phyloP scores from a whole-genome alignment of 2,888 invertebrate genomes.

The Lithodes maja region DNA sequence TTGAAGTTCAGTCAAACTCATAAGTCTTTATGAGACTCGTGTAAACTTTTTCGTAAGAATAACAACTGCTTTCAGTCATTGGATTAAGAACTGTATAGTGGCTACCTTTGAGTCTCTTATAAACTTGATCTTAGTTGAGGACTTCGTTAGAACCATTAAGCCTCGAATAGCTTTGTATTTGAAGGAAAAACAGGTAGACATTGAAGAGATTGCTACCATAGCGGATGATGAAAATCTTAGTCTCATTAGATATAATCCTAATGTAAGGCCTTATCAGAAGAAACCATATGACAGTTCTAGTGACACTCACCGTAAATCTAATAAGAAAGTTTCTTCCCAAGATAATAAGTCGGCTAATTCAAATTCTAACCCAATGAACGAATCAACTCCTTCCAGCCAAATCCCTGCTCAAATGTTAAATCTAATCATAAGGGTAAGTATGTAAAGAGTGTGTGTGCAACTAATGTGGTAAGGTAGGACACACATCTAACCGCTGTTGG shows the following conservation, averaged over 20 bases:
- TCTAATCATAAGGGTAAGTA: background rate
- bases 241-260: background rate
- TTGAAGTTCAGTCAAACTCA: background rate
- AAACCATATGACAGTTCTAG: background rate
- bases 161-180: background rate
- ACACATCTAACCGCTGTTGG: background rate
- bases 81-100: background rate
- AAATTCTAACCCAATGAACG: background rate
- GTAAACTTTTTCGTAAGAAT: background rate
- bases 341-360: background rate
- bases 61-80: background rate
- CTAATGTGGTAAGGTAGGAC: background rate
- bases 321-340: background rate
- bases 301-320: background rate
- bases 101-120: background rate
- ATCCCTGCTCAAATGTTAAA: background rate
- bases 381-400: background rate
- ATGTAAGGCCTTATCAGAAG: background rate
- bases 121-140: background rate
- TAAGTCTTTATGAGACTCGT: background rate
- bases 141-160: background rate
- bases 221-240: background rate
- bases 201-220: background rate
- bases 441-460: background rate
- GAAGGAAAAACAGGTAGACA: background rate